Conservation (phyloP, 2,888 invertebrate genomes). For the Pyrocoelia pectoralis region DNA sequence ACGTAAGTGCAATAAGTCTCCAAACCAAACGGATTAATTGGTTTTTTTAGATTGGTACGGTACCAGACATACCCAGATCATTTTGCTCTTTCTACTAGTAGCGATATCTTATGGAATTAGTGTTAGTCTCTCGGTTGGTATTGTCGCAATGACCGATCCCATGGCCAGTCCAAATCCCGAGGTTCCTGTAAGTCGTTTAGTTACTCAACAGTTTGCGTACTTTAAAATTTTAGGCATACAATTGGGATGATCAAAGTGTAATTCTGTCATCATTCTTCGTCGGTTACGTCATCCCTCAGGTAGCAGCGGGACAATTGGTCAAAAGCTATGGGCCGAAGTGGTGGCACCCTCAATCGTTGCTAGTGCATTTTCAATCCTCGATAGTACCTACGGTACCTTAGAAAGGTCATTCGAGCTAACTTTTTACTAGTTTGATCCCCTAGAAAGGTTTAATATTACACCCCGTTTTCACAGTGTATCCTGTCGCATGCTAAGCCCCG, state of each 20-base stretch:
- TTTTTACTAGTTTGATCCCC: no score
- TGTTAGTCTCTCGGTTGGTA: constrained; percentile 73
- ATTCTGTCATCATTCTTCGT: constrained; percentile 80
- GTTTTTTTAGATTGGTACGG: constrained; percentile 63
- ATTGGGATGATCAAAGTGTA: constrained; percentile 62
- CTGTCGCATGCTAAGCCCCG: no score
- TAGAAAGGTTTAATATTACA: no score
- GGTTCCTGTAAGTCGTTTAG: constrained; percentile 60
- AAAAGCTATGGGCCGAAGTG: constrained; percentile 75
- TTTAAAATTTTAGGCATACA: constrained; percentile 55
- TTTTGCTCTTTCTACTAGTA: constrained; percentile 68
- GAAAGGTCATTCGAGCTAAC: no score
- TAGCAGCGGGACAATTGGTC: constrained; percentile 73
- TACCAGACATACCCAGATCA: constrained; percentile 68
- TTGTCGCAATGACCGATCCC: constrained; percentile 76
- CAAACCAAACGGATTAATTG: no score
- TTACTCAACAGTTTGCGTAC: constrained; percentile 42
- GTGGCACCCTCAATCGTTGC: no score
- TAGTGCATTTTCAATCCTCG: no score
- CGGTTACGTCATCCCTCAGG: constrained; percentile 76
- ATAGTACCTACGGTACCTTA: no score
- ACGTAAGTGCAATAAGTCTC: no score
- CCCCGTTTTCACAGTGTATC: no score
- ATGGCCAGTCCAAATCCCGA: constrained; percentile 55
- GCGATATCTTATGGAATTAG: constrained; percentile 65